phyloP scores from a whole-genome alignment of 2,113 vertebrate genomes.

The Plotosus lineatus region DNA sequence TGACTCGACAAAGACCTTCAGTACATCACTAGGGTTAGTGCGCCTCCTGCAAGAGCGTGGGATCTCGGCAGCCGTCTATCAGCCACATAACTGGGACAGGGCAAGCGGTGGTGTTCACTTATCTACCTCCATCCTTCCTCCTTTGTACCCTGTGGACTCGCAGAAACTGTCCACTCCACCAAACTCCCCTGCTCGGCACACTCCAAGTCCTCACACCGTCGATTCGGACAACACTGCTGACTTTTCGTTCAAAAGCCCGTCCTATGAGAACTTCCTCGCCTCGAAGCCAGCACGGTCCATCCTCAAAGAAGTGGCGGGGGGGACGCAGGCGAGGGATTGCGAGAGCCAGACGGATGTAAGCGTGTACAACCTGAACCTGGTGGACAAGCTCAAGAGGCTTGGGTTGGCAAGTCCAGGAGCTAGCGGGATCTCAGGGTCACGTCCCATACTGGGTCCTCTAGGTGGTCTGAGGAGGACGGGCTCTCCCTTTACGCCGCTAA shows the following conservation, averaged over 20 bases:
- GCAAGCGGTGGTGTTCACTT: conserved; percentile 69
- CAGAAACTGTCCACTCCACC: conserved; percentile 84
- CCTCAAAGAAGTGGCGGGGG: conserved; percentile 85
- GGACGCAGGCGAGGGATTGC: conserved; percentile 75
- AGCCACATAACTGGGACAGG: conserved; percentile 83
- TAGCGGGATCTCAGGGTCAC: conserved; percentile 44
- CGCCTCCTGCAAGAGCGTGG: conserved; percentile 94
- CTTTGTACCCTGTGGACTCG: conserved; percentile 74
- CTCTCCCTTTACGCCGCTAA: conserved; percentile 80
- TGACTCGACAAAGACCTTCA: conserved; percentile 95
- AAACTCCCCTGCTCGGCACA: conserved; percentile 77
- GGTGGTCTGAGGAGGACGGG: conserved; percentile 79
- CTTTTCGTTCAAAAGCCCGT: conserved; percentile 90
- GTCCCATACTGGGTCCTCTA: conserved; percentile 74
- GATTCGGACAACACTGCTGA: conserved; percentile 68
- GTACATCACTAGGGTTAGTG: conserved; percentile 93
- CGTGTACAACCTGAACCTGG: conserved; percentile 91
- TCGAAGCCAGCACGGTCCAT: conserved; percentile 94
- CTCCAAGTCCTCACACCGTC: conserved; percentile 1
- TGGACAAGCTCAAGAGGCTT: conserved; percentile 93
- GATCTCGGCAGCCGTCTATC: conserved; percentile 93
- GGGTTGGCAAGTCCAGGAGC: conserved; percentile 79
- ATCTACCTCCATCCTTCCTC: conserved; percentile 73
- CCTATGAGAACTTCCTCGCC: conserved; percentile 93
- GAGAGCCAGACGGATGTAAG: conserved; percentile 96